phyloP scores from a whole-genome alignment of 37 sponge, comb jelly and placozoan species.

The Theonella swinhoei region DNA sequence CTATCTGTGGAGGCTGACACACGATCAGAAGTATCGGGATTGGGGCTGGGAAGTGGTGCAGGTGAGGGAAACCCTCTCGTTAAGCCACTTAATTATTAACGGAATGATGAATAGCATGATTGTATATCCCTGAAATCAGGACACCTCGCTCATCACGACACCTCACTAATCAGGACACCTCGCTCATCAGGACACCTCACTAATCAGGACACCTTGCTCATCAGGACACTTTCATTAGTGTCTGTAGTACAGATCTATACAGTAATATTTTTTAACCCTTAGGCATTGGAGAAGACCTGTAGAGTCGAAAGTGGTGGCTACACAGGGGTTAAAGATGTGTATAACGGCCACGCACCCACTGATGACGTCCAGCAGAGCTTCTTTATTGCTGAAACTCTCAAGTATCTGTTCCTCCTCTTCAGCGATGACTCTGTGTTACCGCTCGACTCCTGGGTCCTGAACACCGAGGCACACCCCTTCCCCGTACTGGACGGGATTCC shows the following conservation, averaged over 20 bases:
- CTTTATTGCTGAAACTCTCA: constrained; percentile 95
- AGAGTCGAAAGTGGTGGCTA: constrained; percentile 69
- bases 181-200: too few species aligned
- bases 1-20: constrained; percentile 87
- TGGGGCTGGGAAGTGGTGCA: constrained; percentile 93
- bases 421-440: constrained; percentile 70
- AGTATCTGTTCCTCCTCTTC: constrained; percentile 89
- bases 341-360: constrained; percentile 45
- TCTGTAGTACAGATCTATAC: background rate
- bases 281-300: constrained; percentile 83
- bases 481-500: constrained; percentile 73
- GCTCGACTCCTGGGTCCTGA: constrained; percentile 86
- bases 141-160: too few species aligned
- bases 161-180: too few species aligned
- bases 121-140: too few species aligned
- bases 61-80: constrained; percentile 35
- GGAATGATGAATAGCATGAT: background rate
- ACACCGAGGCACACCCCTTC: constrained; percentile 98
- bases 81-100: background rate
- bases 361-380: constrained; percentile 94
- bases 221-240: background rate
- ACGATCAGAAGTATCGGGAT: constrained; percentile 86
- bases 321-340: constrained; percentile 76
- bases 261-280: background rate
- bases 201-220: too few species aligned